These are phyloP conservation scores for Telenomus remus DNA, from an alignment of 1,140 invertebrate species.

Conservation along the genomic window DNA sequence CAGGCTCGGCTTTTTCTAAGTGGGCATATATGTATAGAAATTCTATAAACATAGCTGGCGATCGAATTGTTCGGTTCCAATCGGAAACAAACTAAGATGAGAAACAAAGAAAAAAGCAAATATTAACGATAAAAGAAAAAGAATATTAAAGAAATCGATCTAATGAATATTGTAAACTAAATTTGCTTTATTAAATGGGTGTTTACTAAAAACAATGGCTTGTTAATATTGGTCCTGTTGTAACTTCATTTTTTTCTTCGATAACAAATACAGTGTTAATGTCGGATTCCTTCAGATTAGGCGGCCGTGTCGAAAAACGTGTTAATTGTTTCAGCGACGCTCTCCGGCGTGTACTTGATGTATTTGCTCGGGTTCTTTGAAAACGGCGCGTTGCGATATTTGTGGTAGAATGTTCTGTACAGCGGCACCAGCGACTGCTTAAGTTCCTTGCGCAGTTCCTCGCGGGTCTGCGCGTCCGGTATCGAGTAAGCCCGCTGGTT, in stretches of 20 bases:
- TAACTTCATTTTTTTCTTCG: slow-evolving; percentile 19
- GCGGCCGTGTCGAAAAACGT: slow-evolving; percentile 90
- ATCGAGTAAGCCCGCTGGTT: slow-evolving; percentile 94
- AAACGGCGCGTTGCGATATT: slow-evolving; percentile 80
- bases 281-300: slow-evolving; percentile 62
- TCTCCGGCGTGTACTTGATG: slow-evolving; percentile 91
- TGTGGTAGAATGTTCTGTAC: slow-evolving; percentile 87
- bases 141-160: slow-evolving; percentile 44
- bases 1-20: not conserved
- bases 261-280: not conserved
- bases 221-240: slow-evolving; percentile 39
- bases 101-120: too few species aligned
- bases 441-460: slow-evolving; percentile 74
- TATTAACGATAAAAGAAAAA: slow-evolving; percentile 24
- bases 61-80: slow-evolving; percentile 52
- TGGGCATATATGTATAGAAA: slow-evolving; percentile 48
- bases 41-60: slow-evolving; percentile 42
- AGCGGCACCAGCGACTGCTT: slow-evolving; percentile 82
- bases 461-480: slow-evolving; percentile 91
- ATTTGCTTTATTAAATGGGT: slow-evolving; percentile 76
- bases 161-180: slow-evolving; percentile 72
- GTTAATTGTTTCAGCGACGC: slow-evolving; percentile 86
- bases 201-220: slow-evolving; percentile 69
- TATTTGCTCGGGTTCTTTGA: slow-evolving; percentile 97
- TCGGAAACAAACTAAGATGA: too few species aligned